phyloP scores from a whole-genome alignment of 2,888 invertebrate genomes.

The Hemithea aestivaria region DNA sequence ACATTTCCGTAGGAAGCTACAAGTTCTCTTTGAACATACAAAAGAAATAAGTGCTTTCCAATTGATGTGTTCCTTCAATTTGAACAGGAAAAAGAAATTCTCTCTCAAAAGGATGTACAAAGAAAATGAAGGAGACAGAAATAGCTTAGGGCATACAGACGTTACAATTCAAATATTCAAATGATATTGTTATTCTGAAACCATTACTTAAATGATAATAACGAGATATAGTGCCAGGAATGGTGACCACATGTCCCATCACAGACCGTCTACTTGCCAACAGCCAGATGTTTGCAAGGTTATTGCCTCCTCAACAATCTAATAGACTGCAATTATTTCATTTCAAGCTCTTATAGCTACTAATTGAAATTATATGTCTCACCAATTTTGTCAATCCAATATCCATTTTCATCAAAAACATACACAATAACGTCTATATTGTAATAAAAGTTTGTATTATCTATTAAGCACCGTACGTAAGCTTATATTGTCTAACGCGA shows the following conservation, averaged over 20 bases:
- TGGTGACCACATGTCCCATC: constrained; percentile 68
- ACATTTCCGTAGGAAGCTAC: not conserved
- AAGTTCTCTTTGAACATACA: not conserved
- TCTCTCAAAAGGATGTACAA: too few relatives aligned
- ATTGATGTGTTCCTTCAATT: too few relatives aligned
- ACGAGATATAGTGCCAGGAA: constrained; percentile 43
- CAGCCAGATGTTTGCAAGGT: constrained; percentile 66
- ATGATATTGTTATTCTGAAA: constrained; percentile 19
- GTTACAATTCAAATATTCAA: constrained; percentile 21
- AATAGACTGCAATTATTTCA: constrained; percentile 26
- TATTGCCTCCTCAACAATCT: constrained; percentile 48
- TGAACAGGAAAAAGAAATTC: too few relatives aligned
- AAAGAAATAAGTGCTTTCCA: too few relatives aligned
- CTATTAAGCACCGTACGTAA: constrained; percentile 70
- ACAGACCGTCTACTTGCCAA: constrained; percentile 55
- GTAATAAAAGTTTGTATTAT: constrained; percentile 32
- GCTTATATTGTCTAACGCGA: constrained; percentile 60
- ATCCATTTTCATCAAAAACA: constrained; percentile 33
- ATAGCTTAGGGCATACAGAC: constrained; percentile 5
- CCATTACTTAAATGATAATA: constrained; percentile 24
- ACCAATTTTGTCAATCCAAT: constrained; percentile 39
- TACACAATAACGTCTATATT: constrained; percentile 19
- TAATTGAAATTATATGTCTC: constrained; percentile 35
- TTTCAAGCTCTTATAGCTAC: constrained; percentile 13
- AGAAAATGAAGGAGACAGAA: too few relatives aligned